Percentiles rank a stretch among this genome's conserved stretches.
Conservation (phyloP, 2,113 vertebrate genomes). For the Nicator chloris region DNA sequence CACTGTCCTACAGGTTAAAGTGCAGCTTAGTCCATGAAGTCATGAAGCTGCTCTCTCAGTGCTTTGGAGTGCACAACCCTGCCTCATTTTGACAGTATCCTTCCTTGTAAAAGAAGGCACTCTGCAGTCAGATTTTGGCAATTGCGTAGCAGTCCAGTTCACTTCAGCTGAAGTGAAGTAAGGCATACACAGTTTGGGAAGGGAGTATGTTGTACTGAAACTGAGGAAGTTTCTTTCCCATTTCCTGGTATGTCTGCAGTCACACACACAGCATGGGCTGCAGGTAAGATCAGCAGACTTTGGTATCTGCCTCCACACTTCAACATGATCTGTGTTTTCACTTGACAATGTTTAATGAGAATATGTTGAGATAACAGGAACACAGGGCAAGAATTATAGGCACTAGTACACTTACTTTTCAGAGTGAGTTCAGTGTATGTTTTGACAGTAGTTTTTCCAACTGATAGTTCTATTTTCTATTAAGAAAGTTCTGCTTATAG, state of each 20-base stretch:
- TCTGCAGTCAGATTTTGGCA: not conserved
- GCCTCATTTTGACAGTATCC: not conserved
- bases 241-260: not conserved
- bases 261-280: fast-evolving
- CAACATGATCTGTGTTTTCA: not conserved
- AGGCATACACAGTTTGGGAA: not conserved
- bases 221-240: not conserved
- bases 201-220: not conserved
- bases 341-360: not conserved
- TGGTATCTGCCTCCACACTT: not conserved
- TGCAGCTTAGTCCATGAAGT: not conserved
- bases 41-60: not conserved
- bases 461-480: not conserved
- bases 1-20: not conserved
- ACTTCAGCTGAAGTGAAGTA: not conserved
- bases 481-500: not conserved
- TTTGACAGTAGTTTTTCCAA: not conserved
- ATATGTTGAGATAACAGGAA: not conserved
- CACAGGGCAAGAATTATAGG: not conserved
- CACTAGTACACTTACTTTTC: not conserved
- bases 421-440: not conserved
- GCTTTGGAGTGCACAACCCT: not conserved
- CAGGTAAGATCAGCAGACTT: not conserved
- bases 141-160: not conserved
- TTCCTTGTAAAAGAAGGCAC: not conserved